phyloP scores from a whole-genome alignment of 1,140 invertebrate species.

The Fopius arisanus region DNA sequence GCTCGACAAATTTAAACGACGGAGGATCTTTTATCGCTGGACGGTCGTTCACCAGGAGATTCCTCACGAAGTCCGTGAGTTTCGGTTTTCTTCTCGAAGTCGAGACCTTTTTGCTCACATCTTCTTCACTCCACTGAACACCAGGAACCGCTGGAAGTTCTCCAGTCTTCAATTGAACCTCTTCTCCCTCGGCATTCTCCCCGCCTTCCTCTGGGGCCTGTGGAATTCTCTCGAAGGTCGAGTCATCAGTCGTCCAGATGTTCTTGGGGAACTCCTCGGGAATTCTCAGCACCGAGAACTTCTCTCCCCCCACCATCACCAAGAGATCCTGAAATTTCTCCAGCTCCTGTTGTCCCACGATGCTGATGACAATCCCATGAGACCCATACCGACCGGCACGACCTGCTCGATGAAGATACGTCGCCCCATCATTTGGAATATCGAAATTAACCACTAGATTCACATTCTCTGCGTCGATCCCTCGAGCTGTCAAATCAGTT shows the following conservation, averaged over 20 bases:
- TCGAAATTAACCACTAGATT: constrained; percentile 96
- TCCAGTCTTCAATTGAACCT: too few relatives aligned
- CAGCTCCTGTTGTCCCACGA: constrained; percentile 70
- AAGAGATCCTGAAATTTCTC: constrained; percentile 69
- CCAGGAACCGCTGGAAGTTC: too few relatives aligned
- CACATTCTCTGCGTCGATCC: constrained; percentile 92
- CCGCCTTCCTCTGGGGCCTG: constrained; percentile 9
- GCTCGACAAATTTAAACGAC: neutral
- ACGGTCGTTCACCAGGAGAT: too few relatives aligned
- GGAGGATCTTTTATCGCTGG: neutral
- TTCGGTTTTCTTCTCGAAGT: constrained; percentile 15
- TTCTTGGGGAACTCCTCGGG: constrained; percentile 52
- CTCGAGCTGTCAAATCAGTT: constrained; percentile 88
- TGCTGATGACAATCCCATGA: constrained; percentile 75
- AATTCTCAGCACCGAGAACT: constrained; percentile 65
- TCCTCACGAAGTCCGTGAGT: neutral
- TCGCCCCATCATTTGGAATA: constrained; percentile 80
- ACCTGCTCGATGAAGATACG: constrained; percentile 95
- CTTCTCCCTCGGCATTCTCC: too few relatives aligned
- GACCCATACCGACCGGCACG: constrained; percentile 91
- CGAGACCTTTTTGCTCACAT: neutral
- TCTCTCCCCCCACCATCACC: constrained; percentile 57
- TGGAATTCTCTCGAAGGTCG: constrained; percentile 48
- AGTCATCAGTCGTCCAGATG: constrained; percentile 54
- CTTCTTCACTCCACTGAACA: too few relatives aligned